phyloP scores from a whole-genome alignment of 2,113 vertebrate species.

The Anarrhichthys ocellatus region DNA sequence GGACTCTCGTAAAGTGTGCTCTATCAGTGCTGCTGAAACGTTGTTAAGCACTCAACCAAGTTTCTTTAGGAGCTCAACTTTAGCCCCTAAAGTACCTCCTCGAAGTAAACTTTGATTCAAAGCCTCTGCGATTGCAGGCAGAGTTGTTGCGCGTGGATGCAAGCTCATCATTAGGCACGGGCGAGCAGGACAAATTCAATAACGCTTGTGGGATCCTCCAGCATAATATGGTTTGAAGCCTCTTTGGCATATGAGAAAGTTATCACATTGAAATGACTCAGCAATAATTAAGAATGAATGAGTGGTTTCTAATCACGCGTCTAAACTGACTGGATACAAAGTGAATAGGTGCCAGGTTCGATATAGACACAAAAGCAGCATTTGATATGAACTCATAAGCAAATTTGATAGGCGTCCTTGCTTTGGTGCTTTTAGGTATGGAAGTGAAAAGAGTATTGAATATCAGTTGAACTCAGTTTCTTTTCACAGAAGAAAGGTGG shows the following conservation, averaged over 20 bases:
- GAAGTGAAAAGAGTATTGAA: not conserved
- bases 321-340: constrained; percentile 30
- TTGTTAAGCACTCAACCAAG: not conserved
- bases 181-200: constrained; percentile 57
- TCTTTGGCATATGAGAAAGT: constrained; percentile 50
- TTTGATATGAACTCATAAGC: constrained; percentile 15
- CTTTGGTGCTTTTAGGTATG: constrained; percentile 1
- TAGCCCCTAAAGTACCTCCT: not conserved
- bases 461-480: not conserved
- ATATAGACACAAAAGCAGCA: constrained; percentile 8
- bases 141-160: constrained; percentile 18
- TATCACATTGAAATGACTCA: constrained; percentile 52
- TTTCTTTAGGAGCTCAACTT: constrained; percentile 15
- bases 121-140: constrained; percentile 42
- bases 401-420: constrained; percentile 9
- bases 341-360: constrained; percentile 28
- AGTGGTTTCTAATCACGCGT: constrained; percentile 41
- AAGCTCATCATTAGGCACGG: constrained; percentile 31
- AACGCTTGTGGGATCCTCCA: constrained; percentile 37
- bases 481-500: not conserved
- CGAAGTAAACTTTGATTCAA: constrained; percentile 25
- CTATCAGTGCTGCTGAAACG: not conserved
- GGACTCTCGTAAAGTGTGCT: not conserved
- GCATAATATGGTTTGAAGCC: constrained; percentile 57
- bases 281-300: constrained; percentile 60